Conservation (phyloP, 2,888 invertebrate genomes). For the Oasisia sp. region DNA sequence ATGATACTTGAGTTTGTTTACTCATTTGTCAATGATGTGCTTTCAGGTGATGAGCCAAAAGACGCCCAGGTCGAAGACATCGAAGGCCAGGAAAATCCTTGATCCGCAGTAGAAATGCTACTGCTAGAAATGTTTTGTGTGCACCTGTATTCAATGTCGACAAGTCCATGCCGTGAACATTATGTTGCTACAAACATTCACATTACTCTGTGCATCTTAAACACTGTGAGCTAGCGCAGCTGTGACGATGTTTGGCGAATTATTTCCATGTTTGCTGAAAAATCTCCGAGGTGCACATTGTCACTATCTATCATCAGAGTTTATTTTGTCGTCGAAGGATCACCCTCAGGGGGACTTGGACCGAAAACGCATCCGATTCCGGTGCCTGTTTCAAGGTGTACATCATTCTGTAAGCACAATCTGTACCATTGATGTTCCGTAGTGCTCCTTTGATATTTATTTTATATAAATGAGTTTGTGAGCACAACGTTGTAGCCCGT, state of each 20-base stretch:
- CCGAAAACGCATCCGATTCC: conserved; percentile 7
- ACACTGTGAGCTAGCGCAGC: conserved; percentile 17
- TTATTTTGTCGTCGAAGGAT: conserved; percentile 12
- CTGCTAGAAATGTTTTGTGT: conserved; percentile 17
- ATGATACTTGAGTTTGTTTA: neutral
- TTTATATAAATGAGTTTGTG: conserved; percentile 17
- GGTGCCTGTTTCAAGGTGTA: conserved; percentile 17
- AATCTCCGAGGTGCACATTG: conserved; percentile 12
- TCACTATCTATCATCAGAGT: conserved; percentile 17
- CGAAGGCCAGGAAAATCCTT: conserved; percentile 27
- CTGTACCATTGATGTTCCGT: conserved; percentile 17
- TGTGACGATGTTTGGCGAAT: conserved; percentile 13
- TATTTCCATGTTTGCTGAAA: conserved; percentile 13
- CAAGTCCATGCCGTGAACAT: conserved; percentile 17
- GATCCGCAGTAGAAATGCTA: conserved; percentile 18
- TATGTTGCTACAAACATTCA: conserved; percentile 17
- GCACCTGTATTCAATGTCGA: conserved; percentile 11
- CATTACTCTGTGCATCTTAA: conserved; percentile 17
- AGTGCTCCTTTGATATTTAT: conserved; percentile 17
- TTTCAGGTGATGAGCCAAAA: conserved; percentile 25
- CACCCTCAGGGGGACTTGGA: neutral
- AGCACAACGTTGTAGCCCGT: conserved; percentile 17
- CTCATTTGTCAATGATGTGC: neutral
- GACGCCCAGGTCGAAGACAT: conserved; percentile 27
- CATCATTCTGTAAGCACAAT: conserved; percentile 17